phyloP scores from a whole-genome alignment of 2,888 invertebrate species.

The Galerucella nymphaeae region DNA sequence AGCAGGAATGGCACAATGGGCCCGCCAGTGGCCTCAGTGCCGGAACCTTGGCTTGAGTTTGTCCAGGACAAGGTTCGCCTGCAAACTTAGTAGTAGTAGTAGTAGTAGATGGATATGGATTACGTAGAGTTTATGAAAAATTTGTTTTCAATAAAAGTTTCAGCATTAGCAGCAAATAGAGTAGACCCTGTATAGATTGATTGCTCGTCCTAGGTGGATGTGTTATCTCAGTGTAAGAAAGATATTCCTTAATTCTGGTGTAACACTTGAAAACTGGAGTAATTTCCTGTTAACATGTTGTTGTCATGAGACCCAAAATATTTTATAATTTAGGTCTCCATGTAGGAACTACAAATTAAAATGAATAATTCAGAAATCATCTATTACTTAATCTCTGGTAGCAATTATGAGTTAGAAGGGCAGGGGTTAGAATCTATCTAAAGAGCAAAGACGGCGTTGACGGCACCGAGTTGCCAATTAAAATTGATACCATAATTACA shows the following conservation, averaged over 20 bases:
- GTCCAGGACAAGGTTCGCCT: too few species aligned
- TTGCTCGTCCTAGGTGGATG: too few species aligned
- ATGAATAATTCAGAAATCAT: slow-evolving; percentile 61
- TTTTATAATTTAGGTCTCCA: slow-evolving; percentile 54
- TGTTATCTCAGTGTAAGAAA: background rate
- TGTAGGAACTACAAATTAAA: slow-evolving; percentile 58
- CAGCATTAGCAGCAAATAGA: too few species aligned
- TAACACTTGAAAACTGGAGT: background rate
- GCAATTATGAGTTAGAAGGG: slow-evolving; percentile 59
- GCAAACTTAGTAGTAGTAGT: too few species aligned
- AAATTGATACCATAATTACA: slow-evolving; percentile 64
- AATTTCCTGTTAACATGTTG: slow-evolving; percentile 41
- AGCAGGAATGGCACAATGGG: too few species aligned
- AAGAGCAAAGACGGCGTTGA: slow-evolving; percentile 43
- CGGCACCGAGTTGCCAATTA: slow-evolving; percentile 59
- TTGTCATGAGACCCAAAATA: slow-evolving; percentile 47
- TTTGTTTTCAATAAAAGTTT: too few species aligned
- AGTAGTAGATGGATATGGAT: background rate
- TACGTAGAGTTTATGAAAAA: background rate
- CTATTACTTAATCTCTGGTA: slow-evolving; percentile 61
- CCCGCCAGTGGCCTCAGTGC: too few species aligned
- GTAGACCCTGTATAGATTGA: too few species aligned
- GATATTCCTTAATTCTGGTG: background rate
- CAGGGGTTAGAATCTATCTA: slow-evolving; percentile 58
- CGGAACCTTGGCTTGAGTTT: too few species aligned